Base-by-base conservation (phyloP, 2,888 invertebrate species). In the Brachynemurus nebulosus region DNA sequence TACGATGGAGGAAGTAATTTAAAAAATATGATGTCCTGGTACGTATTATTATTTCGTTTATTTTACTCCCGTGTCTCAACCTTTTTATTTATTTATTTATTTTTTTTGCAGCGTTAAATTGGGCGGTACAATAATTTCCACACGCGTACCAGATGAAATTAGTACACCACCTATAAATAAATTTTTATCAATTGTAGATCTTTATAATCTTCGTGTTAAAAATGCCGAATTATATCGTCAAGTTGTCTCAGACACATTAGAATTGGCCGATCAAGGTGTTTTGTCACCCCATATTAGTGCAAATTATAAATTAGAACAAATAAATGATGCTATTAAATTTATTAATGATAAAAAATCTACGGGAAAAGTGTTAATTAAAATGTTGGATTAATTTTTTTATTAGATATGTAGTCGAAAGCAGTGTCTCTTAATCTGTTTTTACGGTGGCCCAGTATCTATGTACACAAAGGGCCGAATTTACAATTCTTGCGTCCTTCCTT, bases 1-100 rank as follows among this genome's bases (percentile, higher is more conserved):
- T 74, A 79, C 55, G 78, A 80, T 57, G 78, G 77, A 25, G 78
- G 76, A 16, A 65, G 74, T 42, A 61, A 73, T 48, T 71, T 79
- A 48, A 67, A 72, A 48, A 65, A 68, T 45, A 65, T 74, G 23
- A 57, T 74, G 14, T 63, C 67, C 54, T 74, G 77, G 80, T 80
- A 61, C 58, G 59, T 44, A 50, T 9, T 40, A 17, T 27, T n/a
- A 17, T 11, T 27, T 11, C 14, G 16, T n/a, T 18, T 16, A 18
- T 11, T 23, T 25, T 14, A 27, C 3, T 7, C 12, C 6, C 4
- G 4, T n/a, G n/a, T n/a, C 6, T 23, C 9, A 23, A 23, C 9
- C 6, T 7, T 23, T 42, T 27, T 38, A 40, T 37, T 8, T 17
- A 44, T 34, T 17, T 33, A 39, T 45, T 46, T 51, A 46, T 39